Evolutionary conservation across 2,113 vertebrate species (phyloP), one percentile per base, ranked within the genome.

Genomic region (Mus pahari): DNA sequence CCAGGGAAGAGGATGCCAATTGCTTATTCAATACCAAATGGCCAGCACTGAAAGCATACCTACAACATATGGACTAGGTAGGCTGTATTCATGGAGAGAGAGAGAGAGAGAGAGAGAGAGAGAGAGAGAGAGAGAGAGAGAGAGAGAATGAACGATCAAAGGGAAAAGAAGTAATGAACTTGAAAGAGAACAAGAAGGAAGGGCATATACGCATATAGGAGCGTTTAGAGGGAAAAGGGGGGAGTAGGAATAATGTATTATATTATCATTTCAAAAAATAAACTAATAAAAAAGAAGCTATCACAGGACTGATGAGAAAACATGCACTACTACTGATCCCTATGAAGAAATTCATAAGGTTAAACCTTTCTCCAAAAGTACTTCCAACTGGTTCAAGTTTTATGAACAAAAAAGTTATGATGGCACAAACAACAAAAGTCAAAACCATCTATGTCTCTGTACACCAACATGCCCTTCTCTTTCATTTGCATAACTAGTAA

Each of bases 401-500:
- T 74, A 64, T 22, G 22, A 90, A 79, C 36, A 86, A 92, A 68
- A 86, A 91, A 60, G 5, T 86, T 75, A 74, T 7, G 1, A 92
- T 75, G 53, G 75, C 24, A 55, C 64, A 95, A 94, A 92, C 5
- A 88, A 17, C 24, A 95, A 90, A 88, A 53, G 20, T 0, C 0
- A 87, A n/a, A 83, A 83, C 22, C 28, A 75, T 39, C 45, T 22
- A 79, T 86, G 92, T 39, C 0, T 1, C 45, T 68, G 39, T 20
- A 24, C 75, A 28, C 24, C 28, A 89, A 42, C 2, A 9, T 64
- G 60, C 68, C 77, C 66, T 91, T 70, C 79, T 90, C 42, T 94
- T 89, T 90, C 64, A 31, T 95, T 91, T 83, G 68, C 17, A 87
- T 79, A 92, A 89, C 70, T 81, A 92, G 81, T 88, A 68, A 97